Evolutionary conservation across 1,140 invertebrate species (phyloP).

Genomic region (Temnothorax curvispinosus): DNA sequence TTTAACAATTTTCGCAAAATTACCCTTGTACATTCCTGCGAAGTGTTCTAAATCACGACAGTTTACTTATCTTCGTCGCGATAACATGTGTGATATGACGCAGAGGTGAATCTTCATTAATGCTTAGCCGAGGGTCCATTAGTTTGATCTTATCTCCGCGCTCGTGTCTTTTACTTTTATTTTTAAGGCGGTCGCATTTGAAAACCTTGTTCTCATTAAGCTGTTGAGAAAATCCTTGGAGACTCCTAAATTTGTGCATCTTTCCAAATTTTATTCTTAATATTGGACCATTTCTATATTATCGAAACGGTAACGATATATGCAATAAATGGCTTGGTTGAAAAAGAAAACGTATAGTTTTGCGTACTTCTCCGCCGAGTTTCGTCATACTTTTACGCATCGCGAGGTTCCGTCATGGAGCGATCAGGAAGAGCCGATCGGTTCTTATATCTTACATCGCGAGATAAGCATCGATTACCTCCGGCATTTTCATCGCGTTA

Average conservation of each 20-base stretch:
- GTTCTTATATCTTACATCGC: not conserved
- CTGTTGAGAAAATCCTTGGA: not conserved
- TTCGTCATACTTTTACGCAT: not conserved
- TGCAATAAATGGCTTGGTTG: not conserved
- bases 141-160: constrained; percentile 44
- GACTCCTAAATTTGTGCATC: not conserved
- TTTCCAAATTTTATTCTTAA: not conserved
- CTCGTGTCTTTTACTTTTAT: constrained; percentile 12
- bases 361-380: not conserved
- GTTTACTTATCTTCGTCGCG: constrained; percentile 38
- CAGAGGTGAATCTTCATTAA: constrained; percentile 48
- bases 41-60: constrained; percentile 28
- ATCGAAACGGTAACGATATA: not conserved
- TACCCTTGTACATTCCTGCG: not conserved
- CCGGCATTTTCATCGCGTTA: not conserved
- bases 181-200: not conserved
- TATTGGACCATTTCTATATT: not conserved
- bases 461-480: constrained; percentile 42
- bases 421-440: constrained; percentile 5
- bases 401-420: not conserved
- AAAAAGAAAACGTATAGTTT: not conserved
- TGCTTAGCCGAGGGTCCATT: constrained; percentile 37
- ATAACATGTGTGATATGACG: constrained; percentile 40
- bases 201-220: constrained; percentile 2
- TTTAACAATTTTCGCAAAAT: not conserved